Evolutionary conservation across 37 sponge, comb jelly and placozoan genomes (phyloP).

Genomic region (Aplysina aerophoba): DNA sequence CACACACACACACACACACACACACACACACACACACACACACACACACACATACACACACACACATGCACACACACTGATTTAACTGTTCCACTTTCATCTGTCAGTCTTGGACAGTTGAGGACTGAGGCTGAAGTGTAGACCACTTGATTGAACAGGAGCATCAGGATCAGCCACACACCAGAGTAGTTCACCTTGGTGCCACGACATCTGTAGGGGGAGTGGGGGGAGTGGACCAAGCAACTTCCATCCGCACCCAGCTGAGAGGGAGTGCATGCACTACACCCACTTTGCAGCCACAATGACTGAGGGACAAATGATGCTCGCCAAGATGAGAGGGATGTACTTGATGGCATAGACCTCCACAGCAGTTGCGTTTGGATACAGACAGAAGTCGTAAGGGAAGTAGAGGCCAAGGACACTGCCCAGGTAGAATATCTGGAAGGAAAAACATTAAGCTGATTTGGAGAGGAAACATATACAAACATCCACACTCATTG

Average conservation of each 20-base stretch:
- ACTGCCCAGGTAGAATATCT: slow-evolving; percentile 76
- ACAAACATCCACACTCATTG: too few relatives aligned
- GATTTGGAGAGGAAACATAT: too few relatives aligned
- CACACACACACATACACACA: slow-evolving; percentile 55
- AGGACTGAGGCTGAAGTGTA: slow-evolving; percentile 52
- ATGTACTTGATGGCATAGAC: slow-evolving; percentile 68
- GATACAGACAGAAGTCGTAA: slow-evolving; percentile 84
- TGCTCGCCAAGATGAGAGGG: slow-evolving; percentile 42
- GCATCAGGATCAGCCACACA: slow-evolving; percentile 53
- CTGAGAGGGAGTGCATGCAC: neutral
- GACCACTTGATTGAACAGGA: slow-evolving; percentile 55
- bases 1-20: neutral
- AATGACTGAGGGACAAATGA: slow-evolving; percentile 27
- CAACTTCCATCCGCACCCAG: neutral
- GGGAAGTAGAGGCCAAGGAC: slow-evolving; percentile 66
- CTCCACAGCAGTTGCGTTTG: slow-evolving; percentile 47
- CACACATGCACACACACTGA: neutral
- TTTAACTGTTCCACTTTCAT: neutral
- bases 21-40: slow-evolving; percentile 2
- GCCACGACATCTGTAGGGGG: neutral
- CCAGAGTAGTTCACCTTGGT: slow-evolving; percentile 25
- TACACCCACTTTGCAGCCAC: slow-evolving; percentile 38
- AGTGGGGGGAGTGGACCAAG: neutral
- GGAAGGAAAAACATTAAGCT: neutral
- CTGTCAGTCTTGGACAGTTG: neutral